Evolutionary conservation across 2,888 invertebrate species (phyloP), one percentile per base, ranked within the genome.

Genomic region (Argyresthia albistria): DNA sequence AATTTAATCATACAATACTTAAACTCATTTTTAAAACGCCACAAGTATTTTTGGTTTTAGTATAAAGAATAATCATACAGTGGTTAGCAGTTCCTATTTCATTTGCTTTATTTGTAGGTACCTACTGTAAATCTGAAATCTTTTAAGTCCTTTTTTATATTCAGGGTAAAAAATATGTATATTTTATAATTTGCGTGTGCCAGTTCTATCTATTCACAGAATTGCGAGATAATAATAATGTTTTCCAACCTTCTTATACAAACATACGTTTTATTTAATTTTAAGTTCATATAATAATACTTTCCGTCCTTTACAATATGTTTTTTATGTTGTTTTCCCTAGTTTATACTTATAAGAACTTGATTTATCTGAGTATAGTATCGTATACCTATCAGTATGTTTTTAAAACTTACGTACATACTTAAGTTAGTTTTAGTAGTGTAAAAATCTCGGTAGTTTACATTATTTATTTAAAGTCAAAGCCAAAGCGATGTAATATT

Each of bases 11-110:
- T 25, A 25, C 25, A 25, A 25, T 25, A 6, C 25, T 25, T 25
- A 25, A 25, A 39, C 8, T 39, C n/a, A 39, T 39, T 39, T 9
- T 39, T n/a, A 39, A 39, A 39, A 9, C 8, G n/a, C 39, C n/a
- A 39, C n/a, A 11, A 4, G 8, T 8, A 7, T 9, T 39, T 11
- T 11, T 11, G 3, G 8, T 39, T 39, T 39, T 39, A 11, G 39
- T 6, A 4, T 11, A 8, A 4, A 39, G 9, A 39, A 39, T 39
- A 11, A 39, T 39, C n/a, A 2, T 25, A n/a, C n/a, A 4, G 25
- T 25, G 83, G 82, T 81, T 79, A 66, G 76, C 62, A 77, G 83
- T 84, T 84, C 83, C 83, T 84, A 80, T 76, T 74, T 66, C 14
- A 58, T 62, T 66, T 71, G 68, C 16, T 36, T 45, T 53, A 56